phyloP scores from a whole-genome alignment of 2,888 invertebrate genomes.

The Eupelmus urozonus region DNA sequence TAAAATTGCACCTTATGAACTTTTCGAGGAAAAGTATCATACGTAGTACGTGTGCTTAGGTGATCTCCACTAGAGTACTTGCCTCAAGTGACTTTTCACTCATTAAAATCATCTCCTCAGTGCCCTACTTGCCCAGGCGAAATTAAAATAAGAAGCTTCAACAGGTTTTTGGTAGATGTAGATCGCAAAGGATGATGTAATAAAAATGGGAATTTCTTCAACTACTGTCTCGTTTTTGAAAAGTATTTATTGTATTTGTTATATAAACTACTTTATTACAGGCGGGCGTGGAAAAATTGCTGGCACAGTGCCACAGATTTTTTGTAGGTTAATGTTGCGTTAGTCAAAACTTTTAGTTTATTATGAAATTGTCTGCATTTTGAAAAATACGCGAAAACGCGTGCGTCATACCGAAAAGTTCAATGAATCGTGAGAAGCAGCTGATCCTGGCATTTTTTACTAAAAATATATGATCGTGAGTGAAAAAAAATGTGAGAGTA shows the following conservation, averaged over 20 bases:
- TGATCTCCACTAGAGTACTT: too few relatives aligned
- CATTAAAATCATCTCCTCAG: too few relatives aligned
- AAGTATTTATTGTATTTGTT: neutral
- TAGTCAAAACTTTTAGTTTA: neutral
- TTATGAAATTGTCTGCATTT: constrained; percentile 3
- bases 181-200: neutral
- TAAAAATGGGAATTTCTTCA: too few relatives aligned
- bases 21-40: too few relatives aligned
- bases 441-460: too few relatives aligned
- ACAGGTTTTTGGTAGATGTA: too few relatives aligned
- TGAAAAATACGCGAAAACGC: neutral
- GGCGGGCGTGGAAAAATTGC: neutral
- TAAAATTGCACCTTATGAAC: too few relatives aligned
- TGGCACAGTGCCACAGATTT: neutral
- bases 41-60: too few relatives aligned
- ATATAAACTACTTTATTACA: neutral
- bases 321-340: constrained; percentile 21
- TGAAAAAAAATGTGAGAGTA: neutral
- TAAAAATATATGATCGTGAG: neutral
- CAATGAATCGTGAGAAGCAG: neutral
- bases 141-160: too few relatives aligned
- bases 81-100: too few relatives aligned
- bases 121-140: too few relatives aligned
- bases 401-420: neutral
- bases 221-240: too few relatives aligned